Evolutionary conservation across 2,113 vertebrate genomes (phyloP).

Genomic region (Morone saxatilis): DNA sequence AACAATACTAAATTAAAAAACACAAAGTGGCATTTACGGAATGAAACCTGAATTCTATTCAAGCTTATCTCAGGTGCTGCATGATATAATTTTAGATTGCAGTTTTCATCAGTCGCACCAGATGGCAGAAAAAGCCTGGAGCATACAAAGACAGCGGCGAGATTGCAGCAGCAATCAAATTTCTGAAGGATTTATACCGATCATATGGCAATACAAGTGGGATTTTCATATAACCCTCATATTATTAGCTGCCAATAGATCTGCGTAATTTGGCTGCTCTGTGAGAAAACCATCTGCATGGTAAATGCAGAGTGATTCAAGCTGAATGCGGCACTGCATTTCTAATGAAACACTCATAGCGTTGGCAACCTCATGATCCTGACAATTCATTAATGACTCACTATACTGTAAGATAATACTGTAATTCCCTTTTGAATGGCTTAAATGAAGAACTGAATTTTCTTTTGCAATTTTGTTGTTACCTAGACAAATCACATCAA

Average conservation of each 20-base stretch:
- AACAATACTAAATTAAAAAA: conserved; percentile 24
- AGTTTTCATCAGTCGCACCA: conserved; percentile 77
- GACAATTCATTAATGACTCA: conserved; percentile 64
- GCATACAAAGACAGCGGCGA: conserved; percentile 29
- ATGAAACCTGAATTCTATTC: conserved; percentile 14
- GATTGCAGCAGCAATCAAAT: conserved; percentile 64
- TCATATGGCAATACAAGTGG: conserved; percentile 58
- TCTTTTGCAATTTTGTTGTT: conserved; percentile 3
- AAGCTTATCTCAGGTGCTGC: conserved; percentile 46
- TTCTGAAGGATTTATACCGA: conserved; percentile 67
- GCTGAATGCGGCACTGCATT: conserved; percentile 52
- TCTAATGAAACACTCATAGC: conserved; percentile 60
- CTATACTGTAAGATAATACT: conserved; percentile 36
- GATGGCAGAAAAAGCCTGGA: conserved; percentile 82
- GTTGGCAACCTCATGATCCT: conserved; percentile 32
- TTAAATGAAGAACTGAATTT: conserved; percentile 19
- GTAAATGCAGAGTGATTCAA: conserved; percentile 64
- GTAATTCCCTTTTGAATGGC: conserved; percentile 43
- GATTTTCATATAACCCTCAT: conserved; percentile 72
- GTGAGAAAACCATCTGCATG: conserved; percentile 73
- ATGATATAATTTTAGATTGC: conserved; percentile 69
- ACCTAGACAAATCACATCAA: neutral
- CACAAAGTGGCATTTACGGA: conserved; percentile 32
- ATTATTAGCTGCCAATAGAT: conserved; percentile 72
- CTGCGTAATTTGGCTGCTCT: conserved; percentile 69